Conservation (phyloP, 2,113 vertebrate species). For the Centropus bengalensis region DNA sequence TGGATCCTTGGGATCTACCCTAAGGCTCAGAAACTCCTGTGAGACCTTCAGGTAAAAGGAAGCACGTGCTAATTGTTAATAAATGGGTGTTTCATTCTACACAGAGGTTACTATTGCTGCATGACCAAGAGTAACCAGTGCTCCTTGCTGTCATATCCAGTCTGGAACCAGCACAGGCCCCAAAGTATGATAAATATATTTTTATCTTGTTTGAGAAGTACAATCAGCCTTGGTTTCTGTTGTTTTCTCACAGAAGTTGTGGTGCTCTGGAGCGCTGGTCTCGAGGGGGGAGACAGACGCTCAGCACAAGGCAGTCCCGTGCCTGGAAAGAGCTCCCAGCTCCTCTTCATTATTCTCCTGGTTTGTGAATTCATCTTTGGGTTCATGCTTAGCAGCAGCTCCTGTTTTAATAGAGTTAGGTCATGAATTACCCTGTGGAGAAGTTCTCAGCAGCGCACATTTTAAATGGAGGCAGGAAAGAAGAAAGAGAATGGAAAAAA, state of each 20-base stretch:
- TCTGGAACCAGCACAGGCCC: not conserved
- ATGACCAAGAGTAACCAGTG: not conserved
- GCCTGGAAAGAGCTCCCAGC: not conserved
- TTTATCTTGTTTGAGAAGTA: not conserved
- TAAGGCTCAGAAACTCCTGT: not conserved
- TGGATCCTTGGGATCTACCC: not conserved
- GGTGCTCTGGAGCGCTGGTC: not conserved
- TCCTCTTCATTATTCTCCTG: fast-evolving
- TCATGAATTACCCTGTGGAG: not conserved
- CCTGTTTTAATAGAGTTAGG: not conserved
- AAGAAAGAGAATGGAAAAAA: not conserved
- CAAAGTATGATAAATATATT: not conserved
- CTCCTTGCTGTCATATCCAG: not conserved
- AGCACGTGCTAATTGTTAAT: not conserved
- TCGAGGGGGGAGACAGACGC: not conserved
- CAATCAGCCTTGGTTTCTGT: not conserved
- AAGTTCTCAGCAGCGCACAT: not conserved
- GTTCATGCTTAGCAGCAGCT: constrained; percentile 1
- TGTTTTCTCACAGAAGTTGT: not conserved
- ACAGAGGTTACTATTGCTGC: not conserved
- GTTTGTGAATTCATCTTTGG: not conserved
- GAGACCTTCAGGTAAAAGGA: not conserved
- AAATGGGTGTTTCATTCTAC: not conserved
- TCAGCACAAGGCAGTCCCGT: not conserved
- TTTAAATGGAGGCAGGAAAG: not conserved